phyloP scores from a whole-genome alignment of 2,888 invertebrate genomes.

The Noctua comes region DNA sequence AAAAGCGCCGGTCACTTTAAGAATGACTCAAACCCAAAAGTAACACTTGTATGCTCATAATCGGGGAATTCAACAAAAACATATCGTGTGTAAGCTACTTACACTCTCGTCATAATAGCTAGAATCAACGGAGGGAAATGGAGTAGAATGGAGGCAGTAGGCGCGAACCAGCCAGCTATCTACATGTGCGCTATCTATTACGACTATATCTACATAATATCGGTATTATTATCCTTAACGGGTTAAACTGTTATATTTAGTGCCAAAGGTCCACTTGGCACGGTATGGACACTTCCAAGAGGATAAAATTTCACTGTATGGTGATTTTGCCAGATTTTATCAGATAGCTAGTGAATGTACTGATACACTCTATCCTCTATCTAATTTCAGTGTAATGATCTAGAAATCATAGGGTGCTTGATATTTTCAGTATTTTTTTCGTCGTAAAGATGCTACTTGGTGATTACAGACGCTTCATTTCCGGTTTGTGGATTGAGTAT shows the following conservation, averaged over 20 bases:
- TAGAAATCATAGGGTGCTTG: not conserved
- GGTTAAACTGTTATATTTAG: constrained; percentile 60
- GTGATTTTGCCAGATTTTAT: constrained; percentile 24
- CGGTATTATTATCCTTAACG: constrained; percentile 60
- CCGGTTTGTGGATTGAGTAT: constrained; percentile 16
- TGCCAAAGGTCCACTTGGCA: constrained; percentile 58
- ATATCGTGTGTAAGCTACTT: constrained; percentile 60
- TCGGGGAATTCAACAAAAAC: constrained; percentile 58
- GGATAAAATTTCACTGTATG: constrained; percentile 32
- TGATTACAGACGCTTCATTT: constrained; percentile 16
- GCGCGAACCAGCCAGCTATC: constrained; percentile 42
- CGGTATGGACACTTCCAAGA: constrained; percentile 35
- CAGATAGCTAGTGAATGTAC: constrained; percentile 3
- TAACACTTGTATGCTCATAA: constrained; percentile 50
- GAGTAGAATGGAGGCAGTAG: constrained; percentile 57
- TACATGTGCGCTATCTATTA: constrained; percentile 55
- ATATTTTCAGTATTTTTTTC: not conserved
- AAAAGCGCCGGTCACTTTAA: constrained; percentile 41
- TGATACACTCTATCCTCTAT: not conserved
- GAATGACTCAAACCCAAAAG: constrained; percentile 55
- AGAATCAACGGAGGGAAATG: constrained; percentile 58
- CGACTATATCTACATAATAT: constrained; percentile 43
- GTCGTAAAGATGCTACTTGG: not conserved
- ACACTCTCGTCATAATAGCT: constrained; percentile 59
- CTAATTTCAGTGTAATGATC: constrained; percentile 3